Percentiles rank a stretch among this genome's conserved stretches.
These are phyloP conservation scores for Eurytoma adleriae DNA, from an alignment of 2,888 invertebrate genomes.

Conservation along the genomic window DNA sequence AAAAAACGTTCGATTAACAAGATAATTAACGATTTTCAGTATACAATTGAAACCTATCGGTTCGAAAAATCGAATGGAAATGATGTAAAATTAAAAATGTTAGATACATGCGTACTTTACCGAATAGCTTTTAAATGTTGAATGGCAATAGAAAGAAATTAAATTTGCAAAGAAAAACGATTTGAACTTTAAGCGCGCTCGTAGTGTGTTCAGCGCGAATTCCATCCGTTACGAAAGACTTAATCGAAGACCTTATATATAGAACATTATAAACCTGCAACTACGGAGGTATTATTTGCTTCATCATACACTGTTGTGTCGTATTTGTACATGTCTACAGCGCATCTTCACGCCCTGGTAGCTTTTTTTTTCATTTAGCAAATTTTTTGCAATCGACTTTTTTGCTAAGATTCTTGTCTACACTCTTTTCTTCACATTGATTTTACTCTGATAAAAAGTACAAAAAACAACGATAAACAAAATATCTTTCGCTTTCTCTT, in stretches of 20 bases:
- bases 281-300: constrained; percentile 65
- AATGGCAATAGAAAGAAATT: neutral
- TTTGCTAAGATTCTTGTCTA: constrained; percentile 12
- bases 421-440: neutral
- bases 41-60: too few species aligned
- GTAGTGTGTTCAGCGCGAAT: constrained; percentile 21
- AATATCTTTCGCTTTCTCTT: neutral
- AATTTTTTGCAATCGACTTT: constrained; percentile 20
- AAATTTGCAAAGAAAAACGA: constrained; percentile 28
- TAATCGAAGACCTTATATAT: constrained; percentile 48
- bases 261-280: constrained; percentile 59
- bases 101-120: too few species aligned
- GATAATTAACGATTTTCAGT: too few species aligned
- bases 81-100: too few species aligned
- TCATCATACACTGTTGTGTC: constrained; percentile 58
- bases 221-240: constrained; percentile 47
- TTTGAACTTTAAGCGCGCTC: constrained; percentile 51
- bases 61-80: too few species aligned
- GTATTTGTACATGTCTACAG: constrained; percentile 58
- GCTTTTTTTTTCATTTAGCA: constrained; percentile 22
- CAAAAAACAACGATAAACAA: neutral
- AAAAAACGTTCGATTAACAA: too few species aligned
- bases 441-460: constrained; percentile 5
- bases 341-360: constrained; percentile 45
- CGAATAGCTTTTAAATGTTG: neutral